phyloP scores from a whole-genome alignment of 2,113 vertebrate genomes.

The Pedetes capensis region DNA sequence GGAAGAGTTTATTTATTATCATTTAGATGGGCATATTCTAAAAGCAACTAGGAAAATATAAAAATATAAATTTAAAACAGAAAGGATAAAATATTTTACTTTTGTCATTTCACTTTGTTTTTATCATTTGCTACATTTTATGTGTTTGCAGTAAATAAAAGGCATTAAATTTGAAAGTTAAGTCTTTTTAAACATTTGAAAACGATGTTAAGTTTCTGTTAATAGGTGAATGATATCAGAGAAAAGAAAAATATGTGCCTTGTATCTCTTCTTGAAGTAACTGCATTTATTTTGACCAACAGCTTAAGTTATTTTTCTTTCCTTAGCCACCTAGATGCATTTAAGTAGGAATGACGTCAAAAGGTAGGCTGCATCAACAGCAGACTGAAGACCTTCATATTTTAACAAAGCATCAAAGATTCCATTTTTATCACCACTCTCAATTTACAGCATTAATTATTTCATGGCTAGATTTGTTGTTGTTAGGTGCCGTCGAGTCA shows the following conservation, averaged over 20 bases:
- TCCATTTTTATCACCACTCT: background rate
- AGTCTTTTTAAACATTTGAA: background rate
- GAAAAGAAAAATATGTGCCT: background rate
- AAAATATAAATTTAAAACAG: conserved; percentile 23
- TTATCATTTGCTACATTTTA: conserved; percentile 30
- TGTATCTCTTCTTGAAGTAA: conserved; percentile 7
- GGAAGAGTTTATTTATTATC: background rate
- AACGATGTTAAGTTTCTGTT: background rate
- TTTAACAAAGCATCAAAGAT: conserved; percentile 21
- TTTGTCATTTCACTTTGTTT: background rate
- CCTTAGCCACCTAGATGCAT: background rate
- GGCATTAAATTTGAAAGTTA: background rate
- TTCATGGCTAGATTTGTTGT: background rate
- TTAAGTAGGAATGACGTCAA: background rate
- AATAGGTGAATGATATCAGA: background rate
- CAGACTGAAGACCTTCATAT: background rate
- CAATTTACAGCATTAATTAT: conserved; percentile 15
- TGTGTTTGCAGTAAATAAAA: background rate
- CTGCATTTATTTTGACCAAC: background rate
- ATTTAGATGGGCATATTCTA: background rate
- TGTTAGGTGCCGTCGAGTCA: too few relatives aligned
- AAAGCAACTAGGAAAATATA: conserved; percentile 24
- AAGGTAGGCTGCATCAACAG: background rate
- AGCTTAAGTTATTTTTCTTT: conserved; percentile 29
- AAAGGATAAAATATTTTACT: conserved; percentile 23